These are phyloP conservation scores for Anableps anableps DNA, from an alignment of 2,797 vertebrate genomes.

Conservation along the genomic window DNA sequence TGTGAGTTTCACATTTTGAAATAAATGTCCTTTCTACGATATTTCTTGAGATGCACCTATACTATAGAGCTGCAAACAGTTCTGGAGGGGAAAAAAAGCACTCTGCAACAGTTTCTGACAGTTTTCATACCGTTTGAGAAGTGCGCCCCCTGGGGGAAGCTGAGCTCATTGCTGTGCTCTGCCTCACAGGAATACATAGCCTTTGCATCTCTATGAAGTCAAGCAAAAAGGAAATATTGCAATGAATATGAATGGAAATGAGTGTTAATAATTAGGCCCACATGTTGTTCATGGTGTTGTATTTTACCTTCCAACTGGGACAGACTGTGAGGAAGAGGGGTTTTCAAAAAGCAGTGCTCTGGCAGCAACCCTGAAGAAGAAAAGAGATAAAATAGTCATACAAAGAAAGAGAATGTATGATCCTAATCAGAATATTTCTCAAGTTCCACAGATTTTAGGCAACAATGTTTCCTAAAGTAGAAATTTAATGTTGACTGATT, in stretches of 20 bases:
- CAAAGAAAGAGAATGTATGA: not conserved
- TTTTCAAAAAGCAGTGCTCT: slow-evolving; percentile 91
- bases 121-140: slow-evolving; percentile 90
- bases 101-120: not conserved
- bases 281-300: not conserved
- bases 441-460: not conserved
- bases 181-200: slow-evolving; percentile 96
- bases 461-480: slow-evolving; percentile 1
- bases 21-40: not conserved
- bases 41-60: not conserved
- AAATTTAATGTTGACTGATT: slow-evolving; percentile 11
- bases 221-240: slow-evolving; percentile 3
- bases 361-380: slow-evolving; percentile 88
- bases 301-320: slow-evolving; percentile 83
- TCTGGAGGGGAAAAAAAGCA: not conserved
- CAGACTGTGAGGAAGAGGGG: slow-evolving; percentile 77
- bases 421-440: not conserved
- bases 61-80: not conserved
- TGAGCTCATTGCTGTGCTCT: slow-evolving; percentile 94
- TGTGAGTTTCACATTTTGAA: not conserved
- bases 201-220: slow-evolving; percentile 87
- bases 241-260: not conserved
- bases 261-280: not conserved
- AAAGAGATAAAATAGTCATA: not conserved
- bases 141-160: slow-evolving; percentile 93